These are phyloP conservation scores for Pectinophora gossypiella DNA, from an alignment of 1,140 invertebrate species.

Conservation along the genomic window DNA sequence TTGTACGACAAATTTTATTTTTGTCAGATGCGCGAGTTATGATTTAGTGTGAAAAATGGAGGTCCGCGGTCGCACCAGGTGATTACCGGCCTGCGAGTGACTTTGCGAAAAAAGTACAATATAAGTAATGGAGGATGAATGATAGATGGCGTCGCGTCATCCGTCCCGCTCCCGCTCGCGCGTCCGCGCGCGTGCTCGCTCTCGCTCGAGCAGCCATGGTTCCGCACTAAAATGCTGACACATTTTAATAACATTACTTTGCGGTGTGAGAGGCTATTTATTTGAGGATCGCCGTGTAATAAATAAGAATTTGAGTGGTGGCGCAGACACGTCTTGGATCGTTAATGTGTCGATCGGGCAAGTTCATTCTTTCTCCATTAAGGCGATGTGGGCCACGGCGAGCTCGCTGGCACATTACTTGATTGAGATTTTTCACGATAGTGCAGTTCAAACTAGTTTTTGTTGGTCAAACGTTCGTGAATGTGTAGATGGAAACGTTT, in stretches of 20 bases:
- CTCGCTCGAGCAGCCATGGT: constrained; percentile 17
- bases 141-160: constrained; percentile 58
- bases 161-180: constrained; percentile 15
- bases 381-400: background rate
- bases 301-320: constrained; percentile 67
- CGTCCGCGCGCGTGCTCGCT: constrained; percentile 31
- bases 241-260: constrained; percentile 74
- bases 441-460: too few relatives aligned
- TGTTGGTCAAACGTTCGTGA: too few relatives aligned
- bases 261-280: constrained; percentile 67
- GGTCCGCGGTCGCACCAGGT: constrained; percentile 68
- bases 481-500: too few relatives aligned
- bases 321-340: constrained; percentile 55
- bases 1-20: constrained; percentile 74
- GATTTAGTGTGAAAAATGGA: constrained; percentile 74
- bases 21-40: constrained; percentile 71
- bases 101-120: constrained; percentile 74
- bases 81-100: constrained; percentile 73
- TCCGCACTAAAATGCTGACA: constrained; percentile 65
- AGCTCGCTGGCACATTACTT: background rate
- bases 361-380: constrained; percentile 60
- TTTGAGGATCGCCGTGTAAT: constrained; percentile 60
- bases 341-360: constrained; percentile 54
- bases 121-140: constrained; percentile 75
- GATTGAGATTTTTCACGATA: constrained; percentile 1